A percentile compares a stretch with the other conserved stretches of the same genome.
These are phyloP conservation scores for Chrysodeixis includens DNA, from an alignment of 2,888 invertebrate genomes.

Conservation along the genomic window DNA sequence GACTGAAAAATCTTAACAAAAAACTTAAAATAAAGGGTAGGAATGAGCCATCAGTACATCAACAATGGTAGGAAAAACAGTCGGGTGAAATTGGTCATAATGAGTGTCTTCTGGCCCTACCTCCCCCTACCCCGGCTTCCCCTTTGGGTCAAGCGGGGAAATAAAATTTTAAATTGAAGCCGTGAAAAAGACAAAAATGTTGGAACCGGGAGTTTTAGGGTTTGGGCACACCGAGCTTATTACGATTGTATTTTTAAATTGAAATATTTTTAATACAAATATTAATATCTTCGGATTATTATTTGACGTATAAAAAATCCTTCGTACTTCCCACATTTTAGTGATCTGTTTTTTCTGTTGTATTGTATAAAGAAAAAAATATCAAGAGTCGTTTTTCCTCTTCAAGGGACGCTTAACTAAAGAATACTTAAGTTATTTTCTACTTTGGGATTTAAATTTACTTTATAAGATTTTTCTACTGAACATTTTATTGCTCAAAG, in stretches of 20 bases:
- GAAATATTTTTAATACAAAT: no score
- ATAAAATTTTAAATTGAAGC: slow-evolving; percentile 87
- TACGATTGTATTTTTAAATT: background rate
- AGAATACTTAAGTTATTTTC: background rate
- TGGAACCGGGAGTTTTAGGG: slow-evolving; percentile 64
- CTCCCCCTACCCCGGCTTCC: slow-evolving; percentile 60
- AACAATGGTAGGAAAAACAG: slow-evolving; percentile 80
- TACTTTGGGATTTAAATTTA: background rate
- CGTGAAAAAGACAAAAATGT: slow-evolving; percentile 84
- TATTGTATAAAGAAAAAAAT: background rate
- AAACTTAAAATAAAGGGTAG: slow-evolving; percentile 76
- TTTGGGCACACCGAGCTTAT: slow-evolving; percentile 26
- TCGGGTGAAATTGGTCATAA: slow-evolving; percentile 87
- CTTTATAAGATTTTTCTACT: background rate
- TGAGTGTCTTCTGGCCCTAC: slow-evolving; percentile 78
- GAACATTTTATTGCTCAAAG: background rate
- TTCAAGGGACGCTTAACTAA: background rate
- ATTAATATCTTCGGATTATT: background rate
- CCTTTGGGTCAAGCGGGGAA: slow-evolving; percentile 84
- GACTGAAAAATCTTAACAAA: slow-evolving; percentile 68
- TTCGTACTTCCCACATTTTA: no score
- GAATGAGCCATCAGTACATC: slow-evolving; percentile 78
- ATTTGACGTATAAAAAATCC: no score
- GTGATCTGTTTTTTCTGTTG: background rate
- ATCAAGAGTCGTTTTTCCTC: background rate